Evolutionary conservation across 2,888 invertebrate genomes (phyloP), one percentile per base, ranked within the genome.

Genomic region (Drosophila setosimentum): DNA sequence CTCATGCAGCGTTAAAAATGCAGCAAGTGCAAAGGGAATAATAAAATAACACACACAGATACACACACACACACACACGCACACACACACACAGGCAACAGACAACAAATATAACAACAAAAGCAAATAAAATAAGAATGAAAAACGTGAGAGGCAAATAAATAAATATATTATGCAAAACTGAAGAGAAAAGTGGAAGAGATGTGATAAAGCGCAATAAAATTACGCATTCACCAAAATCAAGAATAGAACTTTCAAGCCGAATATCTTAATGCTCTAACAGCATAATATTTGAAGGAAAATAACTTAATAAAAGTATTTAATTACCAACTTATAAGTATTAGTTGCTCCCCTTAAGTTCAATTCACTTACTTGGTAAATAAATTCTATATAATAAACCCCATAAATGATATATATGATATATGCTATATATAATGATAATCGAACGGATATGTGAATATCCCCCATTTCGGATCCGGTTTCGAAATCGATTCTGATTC

Each of bases 141-240:
- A 57, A 50, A 53, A 57, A 67, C 70, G 70, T 78, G 78, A 78
- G 78, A 71, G 55, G 63, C 62, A 78, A 74, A 78, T 73, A 78
- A 78, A 78, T 77, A 69, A 74, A 65, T 53, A 59, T 33, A 71
- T 59, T 64, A 73, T 70, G 68, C 73, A 63, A 61, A 59, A 45
- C 3, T 21, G 21, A 3, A 21, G 21, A 45, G 21, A 21, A 21
- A 45, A 16, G 21, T 13, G 13, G 45, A 45, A 24, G 45, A 21
- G 3, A 69, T 68, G 35, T 80, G 72, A 82, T 77, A 83, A 84
- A 83, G 74, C 68, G 77, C 77, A 80, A 82, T 76, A 79, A 83
- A 82, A 82, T 67, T 49, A 50, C 66, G 68, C 54, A 55, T 61
- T 48, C 30, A 33, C 59, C 18, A 32, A 65, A 24, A 50, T 18